A percentile compares a stretch with the other conserved stretches of the same genome.
phyloP scores from a whole-genome alignment of 2,888 invertebrate species.

The Nephrotoma flavescens region DNA sequence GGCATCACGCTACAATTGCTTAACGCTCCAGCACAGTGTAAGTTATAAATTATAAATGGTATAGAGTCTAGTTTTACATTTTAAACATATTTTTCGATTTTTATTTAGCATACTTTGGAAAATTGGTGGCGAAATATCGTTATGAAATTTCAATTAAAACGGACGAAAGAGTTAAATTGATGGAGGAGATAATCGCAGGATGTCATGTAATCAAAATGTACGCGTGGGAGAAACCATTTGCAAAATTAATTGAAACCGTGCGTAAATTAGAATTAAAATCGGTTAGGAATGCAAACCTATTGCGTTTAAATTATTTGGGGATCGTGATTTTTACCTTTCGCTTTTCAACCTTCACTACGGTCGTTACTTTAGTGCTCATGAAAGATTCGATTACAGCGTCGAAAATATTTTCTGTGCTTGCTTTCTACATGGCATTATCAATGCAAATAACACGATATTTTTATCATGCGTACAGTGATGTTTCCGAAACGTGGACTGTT shows the following conservation, averaged over 20 bases:
- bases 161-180: slow-evolving; percentile 58
- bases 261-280: slow-evolving; percentile 46
- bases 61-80: not conserved
- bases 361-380: no score
- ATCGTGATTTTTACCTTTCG: no score
- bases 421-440: no score
- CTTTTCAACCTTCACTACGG: no score
- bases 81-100: not conserved
- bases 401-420: no score
- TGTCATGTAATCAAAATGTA: slow-evolving; percentile 31
- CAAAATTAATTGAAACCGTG: slow-evolving; percentile 51
- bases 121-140: slow-evolving; percentile 26
- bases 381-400: no score
- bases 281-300: slow-evolving; percentile 33
- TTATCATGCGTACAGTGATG: no score
- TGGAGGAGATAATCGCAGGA: slow-evolving; percentile 58
- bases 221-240: slow-evolving; percentile 40
- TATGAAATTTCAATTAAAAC: slow-evolving; percentile 42
- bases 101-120: slow-evolving; percentile 19
- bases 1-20: slow-evolving; percentile 56
- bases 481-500: no score
- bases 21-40: slow-evolving; percentile 64
- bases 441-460: no score
- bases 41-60: not conserved
- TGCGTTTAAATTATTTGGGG: no score